Evolutionary conservation across 2,888 invertebrate species (phyloP).

Genomic region (Leptopterna dolabrata): DNA sequence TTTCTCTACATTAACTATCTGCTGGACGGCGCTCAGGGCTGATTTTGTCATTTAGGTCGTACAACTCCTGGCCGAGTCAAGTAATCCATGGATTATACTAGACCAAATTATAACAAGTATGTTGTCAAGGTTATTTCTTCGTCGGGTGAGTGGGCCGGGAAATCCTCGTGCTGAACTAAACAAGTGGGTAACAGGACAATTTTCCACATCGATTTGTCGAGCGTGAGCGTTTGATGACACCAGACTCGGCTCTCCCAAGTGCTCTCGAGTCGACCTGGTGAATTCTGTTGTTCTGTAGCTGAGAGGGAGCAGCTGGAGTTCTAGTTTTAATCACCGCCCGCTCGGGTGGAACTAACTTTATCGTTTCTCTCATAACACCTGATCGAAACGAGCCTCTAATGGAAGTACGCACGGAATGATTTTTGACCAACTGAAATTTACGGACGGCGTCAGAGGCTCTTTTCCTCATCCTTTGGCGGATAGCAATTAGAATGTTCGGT

Average conservation of each 20-base stretch:
- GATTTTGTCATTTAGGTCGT: too few relatives aligned
- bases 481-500: too few relatives aligned
- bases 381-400: background rate
- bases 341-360: background rate
- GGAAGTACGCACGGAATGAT: background rate
- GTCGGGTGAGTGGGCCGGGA: too few relatives aligned
- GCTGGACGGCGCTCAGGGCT: too few relatives aligned
- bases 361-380: background rate
- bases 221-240: conserved; percentile 3
- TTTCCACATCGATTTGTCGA: background rate
- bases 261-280: background rate
- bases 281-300: conserved; percentile 5
- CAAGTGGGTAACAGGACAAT: background rate
- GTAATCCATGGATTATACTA: too few relatives aligned
- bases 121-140: too few relatives aligned
- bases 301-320: background rate
- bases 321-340: background rate
- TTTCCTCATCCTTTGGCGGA: background rate
- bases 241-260: background rate
- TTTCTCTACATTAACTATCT: too few relatives aligned
- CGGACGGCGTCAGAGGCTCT: background rate
- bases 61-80: too few relatives aligned
- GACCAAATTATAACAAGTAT: too few relatives aligned
- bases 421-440: background rate
- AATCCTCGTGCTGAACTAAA: background rate